Evolutionary conservation across 1,140 invertebrate genomes (phyloP), one percentile per base, ranked within the genome.

Genomic region (Anadara kagoshimensis): DNA sequence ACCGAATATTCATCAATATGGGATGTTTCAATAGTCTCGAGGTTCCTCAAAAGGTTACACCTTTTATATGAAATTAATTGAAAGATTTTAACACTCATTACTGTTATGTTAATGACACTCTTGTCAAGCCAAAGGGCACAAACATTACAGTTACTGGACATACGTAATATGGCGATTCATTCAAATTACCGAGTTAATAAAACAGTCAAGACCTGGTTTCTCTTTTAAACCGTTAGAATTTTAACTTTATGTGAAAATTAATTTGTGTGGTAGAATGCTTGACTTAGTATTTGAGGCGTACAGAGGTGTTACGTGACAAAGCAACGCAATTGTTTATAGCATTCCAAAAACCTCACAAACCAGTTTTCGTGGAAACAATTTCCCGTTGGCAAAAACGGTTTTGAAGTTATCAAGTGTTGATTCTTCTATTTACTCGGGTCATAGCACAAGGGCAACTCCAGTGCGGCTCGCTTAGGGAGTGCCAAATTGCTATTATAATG

Each of bases 1-100:
- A 51, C 64, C 18, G 66, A 61, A 61, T 59, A 68, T 59, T 51
- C 44, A n/a, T 54, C 26, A 18, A 73, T 68, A 49, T 80, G 76
- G 76, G 73, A 78, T 78, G 76, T 78, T 16, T 54, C 51, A 41
- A 61, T 22, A 44, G 73, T 80, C 26, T 68, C 76, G 16, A 45
- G 54, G 5, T 78, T 63, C 53, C 57, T 76, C 41, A 29, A 8
- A 26, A n/a, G 51, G 24, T 49, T 74, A 7, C 59, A 29, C 22
- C 75, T 72, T 24, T 36, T 77, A 14, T 20, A 26, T 12, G 22
- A 69, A 16, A 18, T 69, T 7, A 20, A 41, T 53, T 54, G 74
- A 43, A 63, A 69, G 56, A 29, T 59, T 20, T 69, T 73, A 29
- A 74, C 72, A 44, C 61, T 75, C 16, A 74, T 69, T 69, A 44